A percentile compares a stretch with the other conserved stretches of the same genome.
phyloP scores from a whole-genome alignment of 2,113 vertebrate genomes.

The Redunca redunca region DNA sequence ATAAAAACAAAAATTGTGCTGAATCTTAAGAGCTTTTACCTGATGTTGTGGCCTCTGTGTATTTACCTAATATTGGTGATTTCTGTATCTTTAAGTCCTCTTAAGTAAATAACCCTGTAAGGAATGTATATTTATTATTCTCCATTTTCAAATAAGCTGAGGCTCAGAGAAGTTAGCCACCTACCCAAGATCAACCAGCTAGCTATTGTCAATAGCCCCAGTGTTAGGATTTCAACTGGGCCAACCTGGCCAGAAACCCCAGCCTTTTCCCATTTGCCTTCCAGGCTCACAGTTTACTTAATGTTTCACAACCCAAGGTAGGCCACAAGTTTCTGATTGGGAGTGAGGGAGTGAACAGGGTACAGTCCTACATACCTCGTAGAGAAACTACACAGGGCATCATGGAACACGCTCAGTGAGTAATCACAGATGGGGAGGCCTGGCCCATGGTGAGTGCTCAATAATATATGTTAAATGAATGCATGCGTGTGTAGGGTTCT shows the following conservation, averaged over 20 bases:
- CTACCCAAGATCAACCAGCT: not conserved
- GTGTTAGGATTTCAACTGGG: not conserved
- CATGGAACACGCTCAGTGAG: not conserved
- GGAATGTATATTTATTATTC: not conserved
- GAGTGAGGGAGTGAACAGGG: not conserved
- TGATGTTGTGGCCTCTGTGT: not conserved
- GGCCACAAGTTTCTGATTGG: not conserved
- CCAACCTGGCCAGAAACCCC: not conserved
- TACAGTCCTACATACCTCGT: not conserved
- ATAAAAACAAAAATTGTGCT: not conserved
- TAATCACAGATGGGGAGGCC: not conserved
- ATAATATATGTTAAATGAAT: not conserved
- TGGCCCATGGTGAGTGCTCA: not conserved
- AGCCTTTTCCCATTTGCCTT: not conserved
- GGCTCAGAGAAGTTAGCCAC: not conserved
- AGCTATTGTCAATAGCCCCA: not conserved
- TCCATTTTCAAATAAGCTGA: not conserved
- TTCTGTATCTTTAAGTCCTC: not conserved
- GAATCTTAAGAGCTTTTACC: not conserved
- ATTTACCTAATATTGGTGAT: not conserved
- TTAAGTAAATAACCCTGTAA: not conserved
- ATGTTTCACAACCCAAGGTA: not conserved
- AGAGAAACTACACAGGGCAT: not conserved
- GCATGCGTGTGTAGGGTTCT: not conserved
- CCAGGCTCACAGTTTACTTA: not conserved